phyloP scores from a whole-genome alignment of 2,888 invertebrate genomes.

The Linyphia triangularis region DNA sequence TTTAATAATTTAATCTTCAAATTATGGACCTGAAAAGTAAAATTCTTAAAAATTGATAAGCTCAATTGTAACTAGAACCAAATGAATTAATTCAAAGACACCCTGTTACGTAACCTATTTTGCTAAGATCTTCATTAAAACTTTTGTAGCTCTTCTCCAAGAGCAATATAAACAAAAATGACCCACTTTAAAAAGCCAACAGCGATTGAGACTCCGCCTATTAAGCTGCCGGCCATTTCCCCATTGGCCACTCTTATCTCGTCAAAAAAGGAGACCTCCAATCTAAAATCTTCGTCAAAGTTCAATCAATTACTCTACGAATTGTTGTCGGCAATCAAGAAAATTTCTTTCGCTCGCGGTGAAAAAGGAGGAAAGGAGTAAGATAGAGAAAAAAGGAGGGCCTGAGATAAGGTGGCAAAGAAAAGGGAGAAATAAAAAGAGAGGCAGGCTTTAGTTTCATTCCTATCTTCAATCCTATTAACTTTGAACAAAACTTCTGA shows the following conservation, averaged over 20 bases:
- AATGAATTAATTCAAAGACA: too few relatives aligned
- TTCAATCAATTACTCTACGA: constrained; percentile 72
- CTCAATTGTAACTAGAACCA: too few relatives aligned
- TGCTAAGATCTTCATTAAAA: too few relatives aligned
- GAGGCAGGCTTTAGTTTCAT: constrained; percentile 73
- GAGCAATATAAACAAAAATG: background rate
- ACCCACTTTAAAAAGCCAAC: background rate
- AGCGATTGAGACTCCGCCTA: background rate
- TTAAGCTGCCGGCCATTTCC: background rate
- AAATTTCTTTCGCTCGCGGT: constrained; percentile 52
- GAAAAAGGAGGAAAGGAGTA: constrained; percentile 39
- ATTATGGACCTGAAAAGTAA: too few relatives aligned
- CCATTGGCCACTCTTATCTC: constrained; percentile 26
- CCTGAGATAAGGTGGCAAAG: constrained; percentile 40
- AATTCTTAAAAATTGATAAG: too few relatives aligned
- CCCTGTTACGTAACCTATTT: too few relatives aligned
- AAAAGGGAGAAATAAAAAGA: constrained; percentile 15
- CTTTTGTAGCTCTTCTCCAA: too few relatives aligned
- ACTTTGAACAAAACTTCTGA: constrained; percentile 75
- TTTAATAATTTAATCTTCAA: too few relatives aligned
- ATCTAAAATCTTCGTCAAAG: constrained; percentile 73
- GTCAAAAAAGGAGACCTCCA: constrained; percentile 37
- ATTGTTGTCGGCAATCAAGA: constrained; percentile 69
- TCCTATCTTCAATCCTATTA: constrained; percentile 74
- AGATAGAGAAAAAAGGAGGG: constrained; percentile 43